Percentiles rank a stretch among this genome's conserved stretches.
Evolutionary conservation across 2,113 vertebrate species (phyloP).

Genomic region (Engraulis encrasicolus): DNA sequence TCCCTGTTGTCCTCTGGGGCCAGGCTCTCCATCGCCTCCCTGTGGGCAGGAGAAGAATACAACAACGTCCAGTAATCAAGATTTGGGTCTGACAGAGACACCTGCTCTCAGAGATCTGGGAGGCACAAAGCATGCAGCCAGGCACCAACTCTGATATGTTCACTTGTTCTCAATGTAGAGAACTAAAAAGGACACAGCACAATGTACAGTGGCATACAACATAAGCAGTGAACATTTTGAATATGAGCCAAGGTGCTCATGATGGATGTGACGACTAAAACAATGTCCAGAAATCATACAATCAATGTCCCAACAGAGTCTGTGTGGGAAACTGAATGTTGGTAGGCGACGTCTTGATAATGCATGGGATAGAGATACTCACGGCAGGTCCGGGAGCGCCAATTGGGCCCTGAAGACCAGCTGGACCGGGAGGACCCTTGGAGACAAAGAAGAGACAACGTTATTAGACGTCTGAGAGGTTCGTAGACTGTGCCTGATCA

Average conservation of each 20-base stretch:
- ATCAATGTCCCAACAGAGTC: too few relatives aligned
- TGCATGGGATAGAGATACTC: slow-evolving; percentile 77
- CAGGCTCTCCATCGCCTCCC: slow-evolving; percentile 95
- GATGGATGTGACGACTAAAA: too few relatives aligned
- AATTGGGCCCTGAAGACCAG: slow-evolving; percentile 92
- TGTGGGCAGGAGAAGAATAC: slow-evolving; percentile 53
- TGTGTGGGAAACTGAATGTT: too few relatives aligned
- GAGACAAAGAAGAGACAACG: slow-evolving; percentile 34
- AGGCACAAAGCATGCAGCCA: not conserved
- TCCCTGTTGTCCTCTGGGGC: slow-evolving; percentile 95
- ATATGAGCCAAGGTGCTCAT: not conserved
- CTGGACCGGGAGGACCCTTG: slow-evolving; percentile 93
- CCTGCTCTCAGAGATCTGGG: not conserved
- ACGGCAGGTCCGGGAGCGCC: slow-evolving; percentile 95
- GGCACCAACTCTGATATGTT: too few relatives aligned
- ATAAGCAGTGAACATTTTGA: too few relatives aligned
- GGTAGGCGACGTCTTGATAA: too few relatives aligned
- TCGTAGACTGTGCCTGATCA: not conserved
- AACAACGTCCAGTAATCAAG: not conserved
- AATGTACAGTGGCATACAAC: too few relatives aligned
- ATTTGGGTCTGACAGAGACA: not conserved
- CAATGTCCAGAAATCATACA: too few relatives aligned
- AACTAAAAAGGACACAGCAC: too few relatives aligned
- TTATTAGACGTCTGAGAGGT: not conserved
- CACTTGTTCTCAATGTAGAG: too few relatives aligned